Base-by-base conservation (phyloP, 2,888 invertebrate species). In the Timema cristinae region DNA sequence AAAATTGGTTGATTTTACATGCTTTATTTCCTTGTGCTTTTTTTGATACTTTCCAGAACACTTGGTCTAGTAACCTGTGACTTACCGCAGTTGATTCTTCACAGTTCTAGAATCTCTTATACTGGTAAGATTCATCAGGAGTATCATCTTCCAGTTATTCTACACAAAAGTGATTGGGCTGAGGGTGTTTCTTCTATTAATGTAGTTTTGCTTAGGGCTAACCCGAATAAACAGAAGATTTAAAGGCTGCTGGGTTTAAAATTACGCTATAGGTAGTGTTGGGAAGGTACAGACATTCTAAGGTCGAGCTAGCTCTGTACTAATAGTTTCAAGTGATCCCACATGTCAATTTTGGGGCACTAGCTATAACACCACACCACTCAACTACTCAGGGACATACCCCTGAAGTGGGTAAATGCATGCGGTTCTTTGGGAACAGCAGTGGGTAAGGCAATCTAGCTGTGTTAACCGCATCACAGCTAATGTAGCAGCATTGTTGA, bases 401-500 rank as follows among this genome's bases (percentile, higher is more conserved):
- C 15, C 67, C 66, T 4, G 47, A 54, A 16, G 75, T 71, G 13
- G n/a, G 74, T 71, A 16, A 68, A 61, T 16, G 68, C 32, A 15
- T 61, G n/a, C 47, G 56, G 71, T 6, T 67, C 61, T 50, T 51
- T 51, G 8, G 51, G 32, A 15, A 63, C 16, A 32, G 69, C 71
- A 50, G 75, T 50, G 76, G 76, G 69, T 75, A 76, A 16, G 77
- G 75, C 51, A 75, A 73, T 50, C 76, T 72, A 66, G 77, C 75
- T 48, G 77, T 73, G 67, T 75, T 75, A 1, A 77, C 76, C 49
- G 75, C 74, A 76, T 76, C 80, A 7, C 77, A 48, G 78, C 77
- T 10, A 78, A 72, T 32, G 78, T 78, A 50, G 75, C 74, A 15
- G 75, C 71, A 61, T 67, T 67, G n/a, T 66, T 16, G 74, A 67